These are phyloP conservation scores for Natrix natrix DNA, from an alignment of 2,797 vertebrate genomes.

Conservation along the genomic window DNA sequence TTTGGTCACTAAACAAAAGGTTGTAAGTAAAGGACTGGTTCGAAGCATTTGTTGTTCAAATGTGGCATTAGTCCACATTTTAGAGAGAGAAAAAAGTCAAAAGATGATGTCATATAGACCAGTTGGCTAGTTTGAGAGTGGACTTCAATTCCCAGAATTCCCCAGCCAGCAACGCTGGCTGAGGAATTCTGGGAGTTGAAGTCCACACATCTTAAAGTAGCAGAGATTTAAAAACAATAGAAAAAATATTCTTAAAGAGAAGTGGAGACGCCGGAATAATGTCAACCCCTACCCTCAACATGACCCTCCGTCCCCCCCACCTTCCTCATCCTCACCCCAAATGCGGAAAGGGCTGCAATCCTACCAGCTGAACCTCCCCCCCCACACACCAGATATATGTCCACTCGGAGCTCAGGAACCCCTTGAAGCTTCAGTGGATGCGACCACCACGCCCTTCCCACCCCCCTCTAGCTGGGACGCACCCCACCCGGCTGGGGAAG, in stretches of 20 bases:
- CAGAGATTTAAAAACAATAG: neutral
- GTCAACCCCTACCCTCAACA: neutral
- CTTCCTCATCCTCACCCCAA: neutral
- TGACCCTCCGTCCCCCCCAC: neutral
- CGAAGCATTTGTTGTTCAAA: neutral
- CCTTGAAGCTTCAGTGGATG: neutral
- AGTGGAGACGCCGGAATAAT: neutral
- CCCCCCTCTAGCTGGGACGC: neutral
- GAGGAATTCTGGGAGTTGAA: neutral
- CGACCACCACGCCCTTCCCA: fast-evolving
- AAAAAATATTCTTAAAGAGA: neutral
- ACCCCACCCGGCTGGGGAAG: neutral
- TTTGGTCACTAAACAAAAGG: neutral
- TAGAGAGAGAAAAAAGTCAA: neutral
- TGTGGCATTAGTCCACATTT: neutral
- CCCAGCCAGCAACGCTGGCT: neutral
- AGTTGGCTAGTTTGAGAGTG: neutral
- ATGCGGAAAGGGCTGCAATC: neutral
- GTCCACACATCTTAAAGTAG: neutral
- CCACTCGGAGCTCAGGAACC: neutral
- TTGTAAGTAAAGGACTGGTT: neutral
- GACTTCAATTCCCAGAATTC: neutral
- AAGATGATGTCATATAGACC: neutral
- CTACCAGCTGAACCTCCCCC: neutral
- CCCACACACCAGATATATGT: no score